Evolutionary conservation across 1,140 invertebrate genomes (phyloP).

Genomic region (Drosophila sproati): DNA sequence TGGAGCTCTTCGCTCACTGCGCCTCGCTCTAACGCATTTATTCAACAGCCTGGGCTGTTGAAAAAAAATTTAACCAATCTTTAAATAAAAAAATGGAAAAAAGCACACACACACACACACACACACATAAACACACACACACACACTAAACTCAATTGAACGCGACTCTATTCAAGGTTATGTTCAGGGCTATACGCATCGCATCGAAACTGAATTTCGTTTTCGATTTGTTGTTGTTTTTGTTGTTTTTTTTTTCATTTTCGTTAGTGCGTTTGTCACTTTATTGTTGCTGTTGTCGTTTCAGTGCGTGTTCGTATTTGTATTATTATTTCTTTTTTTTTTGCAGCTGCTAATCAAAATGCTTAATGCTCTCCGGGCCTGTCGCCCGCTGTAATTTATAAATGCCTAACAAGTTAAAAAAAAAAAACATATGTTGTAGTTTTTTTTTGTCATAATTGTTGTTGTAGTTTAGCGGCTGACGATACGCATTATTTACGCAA

Average conservation of each 20-base stretch:
- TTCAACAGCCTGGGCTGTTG: slow-evolving; percentile 46
- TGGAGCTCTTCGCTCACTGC: slow-evolving; percentile 41
- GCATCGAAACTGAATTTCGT: slow-evolving; percentile 76
- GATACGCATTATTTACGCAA: slow-evolving; percentile 82
- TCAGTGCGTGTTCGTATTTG: slow-evolving; percentile 18
- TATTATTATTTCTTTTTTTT: slow-evolving; percentile 45
- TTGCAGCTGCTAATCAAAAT: slow-evolving; percentile 82
- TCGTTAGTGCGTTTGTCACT: slow-evolving; percentile 70
- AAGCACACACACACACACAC: slow-evolving; percentile 7
- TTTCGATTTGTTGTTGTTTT: slow-evolving; percentile 39
- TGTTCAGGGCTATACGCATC: slow-evolving; percentile 83
- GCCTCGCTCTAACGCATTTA: slow-evolving; percentile 67
- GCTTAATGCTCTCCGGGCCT: slow-evolving; percentile 64
- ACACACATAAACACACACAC: slow-evolving; percentile 4
- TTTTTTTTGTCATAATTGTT: slow-evolving; percentile 21
- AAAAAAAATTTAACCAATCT: slow-evolving; percentile 73
- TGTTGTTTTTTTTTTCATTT: slow-evolving; percentile 45
- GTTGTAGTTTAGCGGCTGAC: slow-evolving; percentile 18
- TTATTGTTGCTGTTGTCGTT: slow-evolving; percentile 42
- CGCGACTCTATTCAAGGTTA: slow-evolving; percentile 75
- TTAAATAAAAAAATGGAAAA: slow-evolving; percentile 67
- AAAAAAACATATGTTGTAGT: neutral
- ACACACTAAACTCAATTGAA: slow-evolving; percentile 41
- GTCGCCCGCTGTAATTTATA: slow-evolving; percentile 73
- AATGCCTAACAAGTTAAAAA: slow-evolving; percentile 52